phyloP scores from a whole-genome alignment of 1,140 invertebrate species.

The Procambarus virginalis region DNA sequence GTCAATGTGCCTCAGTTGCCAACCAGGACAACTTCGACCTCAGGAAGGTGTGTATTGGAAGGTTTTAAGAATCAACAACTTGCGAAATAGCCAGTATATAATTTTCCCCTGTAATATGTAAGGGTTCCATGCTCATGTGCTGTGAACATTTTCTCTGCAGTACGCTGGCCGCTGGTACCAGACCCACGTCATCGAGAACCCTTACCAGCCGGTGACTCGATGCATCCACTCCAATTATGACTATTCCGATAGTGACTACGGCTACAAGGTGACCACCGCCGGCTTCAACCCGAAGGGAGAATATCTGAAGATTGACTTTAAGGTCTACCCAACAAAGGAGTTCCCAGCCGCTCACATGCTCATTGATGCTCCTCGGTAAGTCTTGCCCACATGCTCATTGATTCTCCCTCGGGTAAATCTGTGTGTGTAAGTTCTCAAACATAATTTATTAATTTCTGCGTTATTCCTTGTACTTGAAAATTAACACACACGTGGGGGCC shows the following conservation, averaged over 20 bases:
- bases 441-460: too few species aligned
- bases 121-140: too few species aligned
- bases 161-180: conserved; percentile 3
- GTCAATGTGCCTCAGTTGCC: conserved; percentile 10
- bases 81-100: too few species aligned
- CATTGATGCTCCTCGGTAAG: neutral
- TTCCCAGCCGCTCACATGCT: neutral
- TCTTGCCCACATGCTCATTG: too few species aligned
- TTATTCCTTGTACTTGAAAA: too few species aligned
- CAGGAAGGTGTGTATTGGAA: neutral
- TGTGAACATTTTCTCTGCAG: neutral
- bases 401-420: too few species aligned
- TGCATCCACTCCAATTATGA: neutral
- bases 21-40: conserved; percentile 5
- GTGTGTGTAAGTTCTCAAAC: too few species aligned
- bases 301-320: neutral
- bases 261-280: neutral
- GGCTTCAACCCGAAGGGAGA: neutral
- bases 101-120: too few species aligned
- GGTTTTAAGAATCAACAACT: too few species aligned
- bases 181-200: conserved; percentile 4
- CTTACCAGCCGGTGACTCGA: neutral
- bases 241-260: neutral
- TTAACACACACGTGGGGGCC: too few species aligned
- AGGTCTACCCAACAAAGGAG: conserved; percentile 1